Evolutionary conservation across 2,888 invertebrate genomes (phyloP).

Genomic region (Drosophila meridiana): DNA sequence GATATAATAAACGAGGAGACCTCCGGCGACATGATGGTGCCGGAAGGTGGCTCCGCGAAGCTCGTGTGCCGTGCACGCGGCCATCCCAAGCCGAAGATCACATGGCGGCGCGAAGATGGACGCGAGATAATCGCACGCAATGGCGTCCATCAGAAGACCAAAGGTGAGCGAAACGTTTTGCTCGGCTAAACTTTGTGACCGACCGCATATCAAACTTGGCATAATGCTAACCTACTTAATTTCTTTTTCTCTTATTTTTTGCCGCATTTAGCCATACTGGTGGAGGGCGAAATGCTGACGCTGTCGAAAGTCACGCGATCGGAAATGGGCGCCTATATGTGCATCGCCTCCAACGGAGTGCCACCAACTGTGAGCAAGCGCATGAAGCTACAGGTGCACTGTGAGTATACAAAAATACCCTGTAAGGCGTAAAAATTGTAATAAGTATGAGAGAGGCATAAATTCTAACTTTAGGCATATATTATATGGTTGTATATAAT

Average conservation of each 20-base stretch:
- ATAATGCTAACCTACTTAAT: not conserved
- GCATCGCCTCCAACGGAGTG: slow-evolving; percentile 95
- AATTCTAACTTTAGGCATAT: too few relatives aligned
- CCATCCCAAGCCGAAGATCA: slow-evolving; percentile 93
- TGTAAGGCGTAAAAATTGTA: too few relatives aligned
- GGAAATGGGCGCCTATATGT: slow-evolving; percentile 95
- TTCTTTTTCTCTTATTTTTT: not conserved
- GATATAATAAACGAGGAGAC: slow-evolving; percentile 96
- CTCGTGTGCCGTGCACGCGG: slow-evolving; percentile 94
- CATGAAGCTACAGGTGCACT: slow-evolving; percentile 95
- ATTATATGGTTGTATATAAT: not conserved
- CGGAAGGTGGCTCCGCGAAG: slow-evolving; percentile 95
- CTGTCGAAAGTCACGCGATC: slow-evolving; percentile 94
- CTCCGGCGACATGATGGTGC: slow-evolving; percentile 96
- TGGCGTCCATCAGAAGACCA: slow-evolving; percentile 90
- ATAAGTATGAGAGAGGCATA: too few relatives aligned
- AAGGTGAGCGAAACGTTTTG: slow-evolving; percentile 86
- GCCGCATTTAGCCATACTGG: slow-evolving; percentile 87
- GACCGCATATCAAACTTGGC: slow-evolving; percentile 48
- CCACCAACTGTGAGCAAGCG: slow-evolving; percentile 95
- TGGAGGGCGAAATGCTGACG: slow-evolving; percentile 92
- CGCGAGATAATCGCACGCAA: slow-evolving; percentile 92
- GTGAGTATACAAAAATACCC: slow-evolving; percentile 87
- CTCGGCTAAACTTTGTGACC: slow-evolving; percentile 25
- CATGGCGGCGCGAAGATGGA: slow-evolving; percentile 95